A percentile compares a stretch with the other conserved stretches of the same genome.
Evolutionary conservation across 2,888 invertebrate species (phyloP).

Genomic region (Melinopterus prodromus): DNA sequence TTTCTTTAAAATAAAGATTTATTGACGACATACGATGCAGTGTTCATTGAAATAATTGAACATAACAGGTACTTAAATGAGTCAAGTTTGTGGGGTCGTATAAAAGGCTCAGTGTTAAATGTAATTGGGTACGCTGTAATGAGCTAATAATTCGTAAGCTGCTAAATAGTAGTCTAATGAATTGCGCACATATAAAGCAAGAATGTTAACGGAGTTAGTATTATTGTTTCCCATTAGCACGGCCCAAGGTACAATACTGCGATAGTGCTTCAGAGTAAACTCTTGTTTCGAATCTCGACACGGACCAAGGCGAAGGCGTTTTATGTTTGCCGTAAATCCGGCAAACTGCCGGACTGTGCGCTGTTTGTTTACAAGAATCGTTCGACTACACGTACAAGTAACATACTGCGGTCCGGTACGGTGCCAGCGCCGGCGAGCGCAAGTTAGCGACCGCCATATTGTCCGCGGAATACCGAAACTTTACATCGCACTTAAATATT

Average conservation of each 20-base stretch:
- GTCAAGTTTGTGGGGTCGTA: too few species aligned
- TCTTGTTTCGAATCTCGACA: constrained; percentile 23
- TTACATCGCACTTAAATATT: constrained; percentile 4
- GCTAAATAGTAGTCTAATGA: constrained; percentile 18
- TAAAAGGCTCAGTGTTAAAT: too few species aligned
- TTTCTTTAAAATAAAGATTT: too few species aligned
- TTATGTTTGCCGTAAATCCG: constrained; percentile 56
- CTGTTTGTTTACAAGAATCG: constrained; percentile 57
- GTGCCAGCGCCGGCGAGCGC: neutral
- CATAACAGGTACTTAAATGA: too few species aligned
- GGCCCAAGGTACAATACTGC: constrained; percentile 5
- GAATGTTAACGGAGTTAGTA: constrained; percentile 18
- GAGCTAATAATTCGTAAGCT: constrained; percentile 10
- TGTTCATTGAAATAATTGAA: too few species aligned
- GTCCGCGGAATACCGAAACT: neutral
- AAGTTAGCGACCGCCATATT: neutral
- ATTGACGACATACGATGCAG: too few species aligned
- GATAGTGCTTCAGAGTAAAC: constrained; percentile 15
- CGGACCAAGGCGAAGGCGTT: constrained; percentile 51
- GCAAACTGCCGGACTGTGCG: constrained; percentile 55
- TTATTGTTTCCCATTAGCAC: constrained; percentile 24
- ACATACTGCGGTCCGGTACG: constrained; percentile 35
- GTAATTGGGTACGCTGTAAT: constrained; percentile 13
- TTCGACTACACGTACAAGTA: constrained; percentile 44
- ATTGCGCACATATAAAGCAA: constrained; percentile 14